Conservation (phyloP, 1,140 invertebrate species). For the Zaprionus nigranus region DNA sequence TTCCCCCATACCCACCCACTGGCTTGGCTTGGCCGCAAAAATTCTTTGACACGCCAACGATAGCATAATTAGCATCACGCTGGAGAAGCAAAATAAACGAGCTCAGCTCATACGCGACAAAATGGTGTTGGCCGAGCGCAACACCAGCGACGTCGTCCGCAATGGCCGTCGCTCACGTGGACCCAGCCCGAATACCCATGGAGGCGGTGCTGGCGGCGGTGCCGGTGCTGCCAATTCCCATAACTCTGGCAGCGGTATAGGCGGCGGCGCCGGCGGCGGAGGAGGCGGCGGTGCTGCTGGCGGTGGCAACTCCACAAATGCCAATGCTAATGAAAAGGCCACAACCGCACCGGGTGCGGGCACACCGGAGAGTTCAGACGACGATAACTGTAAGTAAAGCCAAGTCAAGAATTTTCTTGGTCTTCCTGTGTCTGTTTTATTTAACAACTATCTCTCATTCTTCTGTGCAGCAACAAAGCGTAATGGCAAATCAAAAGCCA, state of each 20-base stretch:
- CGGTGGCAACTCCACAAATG: slow-evolving; percentile 41
- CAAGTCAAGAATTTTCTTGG: neutral
- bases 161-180: slow-evolving; percentile 94
- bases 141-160: slow-evolving; percentile 90
- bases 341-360: slow-evolving; percentile 65
- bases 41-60: slow-evolving; percentile 18
- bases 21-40: neutral
- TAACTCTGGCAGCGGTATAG: slow-evolving; percentile 74
- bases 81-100: slow-evolving; percentile 82
- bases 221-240: slow-evolving; percentile 43
- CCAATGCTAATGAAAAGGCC: slow-evolving; percentile 51
- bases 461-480: slow-evolving; percentile 74
- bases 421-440: neutral
- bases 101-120: slow-evolving; percentile 83
- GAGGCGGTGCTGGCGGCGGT: slow-evolving; percentile 81
- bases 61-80: slow-evolving; percentile 48
- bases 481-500: slow-evolving; percentile 78
- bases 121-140: slow-evolving; percentile 95
- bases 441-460: neutral
- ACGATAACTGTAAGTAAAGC: slow-evolving; percentile 89
- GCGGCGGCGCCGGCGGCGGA: slow-evolving; percentile 34
- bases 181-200: slow-evolving; percentile 94
- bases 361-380: slow-evolving; percentile 90
- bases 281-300: slow-evolving; percentile 25
- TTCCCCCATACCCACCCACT: neutral